These are phyloP conservation scores for Drepana falcataria DNA, from an alignment of 2,888 invertebrate genomes.

Conservation along the genomic window DNA sequence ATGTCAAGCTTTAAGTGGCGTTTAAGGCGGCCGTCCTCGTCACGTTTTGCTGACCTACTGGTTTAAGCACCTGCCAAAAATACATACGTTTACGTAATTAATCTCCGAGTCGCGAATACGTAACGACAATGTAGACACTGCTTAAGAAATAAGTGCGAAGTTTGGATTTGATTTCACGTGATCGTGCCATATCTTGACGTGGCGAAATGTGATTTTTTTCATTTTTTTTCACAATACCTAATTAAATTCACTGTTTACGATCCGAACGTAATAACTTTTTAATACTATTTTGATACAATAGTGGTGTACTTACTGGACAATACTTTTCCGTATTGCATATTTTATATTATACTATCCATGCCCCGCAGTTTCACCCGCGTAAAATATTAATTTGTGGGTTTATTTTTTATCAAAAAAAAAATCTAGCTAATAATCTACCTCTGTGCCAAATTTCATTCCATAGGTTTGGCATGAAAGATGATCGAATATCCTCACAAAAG, in stretches of 20 bases:
- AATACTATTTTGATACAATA: not conserved
- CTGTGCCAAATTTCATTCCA: too few species aligned
- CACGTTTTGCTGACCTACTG: conserved; percentile 39
- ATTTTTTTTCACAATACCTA: not conserved
- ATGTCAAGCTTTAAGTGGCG: conserved; percentile 25
- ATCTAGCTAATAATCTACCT: too few species aligned
- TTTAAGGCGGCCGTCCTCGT: conserved; percentile 43
- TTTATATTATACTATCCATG: too few species aligned
- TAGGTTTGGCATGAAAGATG: too few species aligned
- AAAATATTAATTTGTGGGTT: too few species aligned
- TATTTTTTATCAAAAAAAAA: too few species aligned
- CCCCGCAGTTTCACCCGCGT: too few species aligned
- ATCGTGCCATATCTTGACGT: conserved; percentile 23
- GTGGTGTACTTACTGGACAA: not conserved
- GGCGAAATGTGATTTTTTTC: not conserved
- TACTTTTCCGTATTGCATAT: too few species aligned
- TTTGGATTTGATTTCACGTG: conserved; percentile 13
- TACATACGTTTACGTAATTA: conserved; percentile 33
- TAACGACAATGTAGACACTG: conserved; percentile 20
- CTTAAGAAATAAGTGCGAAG: conserved; percentile 27
- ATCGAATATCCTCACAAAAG: too few species aligned
- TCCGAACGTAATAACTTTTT: not conserved
- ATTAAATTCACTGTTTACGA: not conserved
- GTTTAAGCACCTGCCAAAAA: conserved; percentile 26
- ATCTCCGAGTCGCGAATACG: conserved; percentile 14